phyloP scores from a whole-genome alignment of 1,140 invertebrate species.

The Aleiodes sp. region DNA sequence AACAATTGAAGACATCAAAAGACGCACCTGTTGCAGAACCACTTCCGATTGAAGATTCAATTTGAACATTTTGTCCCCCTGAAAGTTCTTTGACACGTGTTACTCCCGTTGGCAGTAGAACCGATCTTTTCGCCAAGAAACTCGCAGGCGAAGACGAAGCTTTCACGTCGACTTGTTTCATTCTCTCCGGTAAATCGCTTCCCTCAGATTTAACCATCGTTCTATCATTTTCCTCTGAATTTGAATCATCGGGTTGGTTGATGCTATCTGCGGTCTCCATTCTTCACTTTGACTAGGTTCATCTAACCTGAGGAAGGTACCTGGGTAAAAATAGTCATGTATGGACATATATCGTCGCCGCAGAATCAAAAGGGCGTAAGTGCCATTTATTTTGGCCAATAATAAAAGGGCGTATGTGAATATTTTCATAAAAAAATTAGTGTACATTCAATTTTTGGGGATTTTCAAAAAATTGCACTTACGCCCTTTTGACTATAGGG shows the following conservation, averaged over 20 bases:
- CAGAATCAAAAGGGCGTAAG: no score
- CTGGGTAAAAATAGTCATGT: no score
- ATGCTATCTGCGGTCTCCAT: constrained; percentile 25
- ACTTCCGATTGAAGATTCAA: background rate
- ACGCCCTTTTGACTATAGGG: no score
- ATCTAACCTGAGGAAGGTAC: background rate
- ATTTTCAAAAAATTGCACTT: no score
- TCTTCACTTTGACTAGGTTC: background rate
- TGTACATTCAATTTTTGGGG: no score
- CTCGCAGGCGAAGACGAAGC: constrained; percentile 42
- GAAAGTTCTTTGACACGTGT: constrained; percentile 47
- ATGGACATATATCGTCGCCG: no score
- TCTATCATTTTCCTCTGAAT: background rate
- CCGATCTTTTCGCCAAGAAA: constrained; percentile 48
- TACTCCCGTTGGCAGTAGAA: constrained; percentile 50
- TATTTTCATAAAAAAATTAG: no score
- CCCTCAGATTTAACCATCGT: background rate
- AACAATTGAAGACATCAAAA: background rate
- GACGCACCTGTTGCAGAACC: constrained; percentile 69
- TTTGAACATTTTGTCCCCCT: background rate
- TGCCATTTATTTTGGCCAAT: no score
- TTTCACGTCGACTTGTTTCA: constrained; percentile 53
- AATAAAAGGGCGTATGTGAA: no score
- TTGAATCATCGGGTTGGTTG: background rate
- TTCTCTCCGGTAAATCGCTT: constrained; percentile 45